These are phyloP conservation scores for Hypsibius dujardini DNA, from an alignment of 1,140 invertebrate species.

Conservation along the genomic window DNA sequence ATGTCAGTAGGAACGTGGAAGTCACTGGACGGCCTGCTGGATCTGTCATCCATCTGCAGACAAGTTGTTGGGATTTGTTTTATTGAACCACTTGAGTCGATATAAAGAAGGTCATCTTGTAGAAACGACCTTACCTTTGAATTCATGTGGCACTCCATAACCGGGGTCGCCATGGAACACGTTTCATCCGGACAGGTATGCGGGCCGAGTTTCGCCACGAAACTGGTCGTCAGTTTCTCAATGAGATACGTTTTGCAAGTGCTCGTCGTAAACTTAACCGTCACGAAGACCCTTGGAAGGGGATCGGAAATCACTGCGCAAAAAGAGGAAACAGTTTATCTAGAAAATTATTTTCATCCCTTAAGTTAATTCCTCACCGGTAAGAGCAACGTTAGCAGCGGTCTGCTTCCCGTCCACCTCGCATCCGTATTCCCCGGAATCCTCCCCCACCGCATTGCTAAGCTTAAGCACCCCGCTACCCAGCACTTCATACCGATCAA, in stretches of 20 bases:
- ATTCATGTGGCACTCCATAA: neutral
- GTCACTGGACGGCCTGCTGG: neutral
- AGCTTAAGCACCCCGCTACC: neutral
- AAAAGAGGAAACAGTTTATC: no score
- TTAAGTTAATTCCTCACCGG: no score
- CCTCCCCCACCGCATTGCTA: neutral
- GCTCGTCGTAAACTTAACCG: neutral
- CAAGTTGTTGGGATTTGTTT: no score
- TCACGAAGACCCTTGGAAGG: neutral
- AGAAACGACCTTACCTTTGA: no score
- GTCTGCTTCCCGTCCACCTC: neutral
- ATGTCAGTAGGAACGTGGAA: neutral
- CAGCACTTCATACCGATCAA: slow-evolving; percentile 4
- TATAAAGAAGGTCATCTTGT: no score
- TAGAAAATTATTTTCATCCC: no score
- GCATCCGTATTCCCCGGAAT: neutral
- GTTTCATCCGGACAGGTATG: neutral
- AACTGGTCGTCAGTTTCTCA: neutral
- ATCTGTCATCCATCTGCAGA: no score
- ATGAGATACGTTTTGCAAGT: slow-evolving; percentile 1
- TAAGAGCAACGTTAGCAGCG: neutral
- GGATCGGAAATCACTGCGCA: neutral
- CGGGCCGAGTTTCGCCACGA: neutral
- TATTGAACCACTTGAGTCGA: no score
- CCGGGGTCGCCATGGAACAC: neutral